Percentiles rank a stretch among this genome's conserved stretches.
Evolutionary conservation across 2,888 invertebrate species (phyloP).

Genomic region (Dicranocentrus wangi): DNA sequence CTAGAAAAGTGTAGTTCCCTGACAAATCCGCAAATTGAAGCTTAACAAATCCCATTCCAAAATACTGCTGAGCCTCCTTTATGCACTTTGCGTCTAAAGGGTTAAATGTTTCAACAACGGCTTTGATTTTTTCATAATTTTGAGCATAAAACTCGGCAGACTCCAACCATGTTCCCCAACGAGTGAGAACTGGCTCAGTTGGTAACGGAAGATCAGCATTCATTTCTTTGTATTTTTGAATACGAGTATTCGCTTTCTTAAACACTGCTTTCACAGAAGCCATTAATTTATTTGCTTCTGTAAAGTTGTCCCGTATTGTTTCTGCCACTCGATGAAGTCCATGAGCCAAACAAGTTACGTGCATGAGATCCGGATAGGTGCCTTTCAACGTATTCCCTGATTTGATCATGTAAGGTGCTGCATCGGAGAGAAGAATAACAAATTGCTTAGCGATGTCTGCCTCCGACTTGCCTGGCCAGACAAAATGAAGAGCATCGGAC

Average conservation of each 20-base stretch:
- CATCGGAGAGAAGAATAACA: conserved; percentile 43
- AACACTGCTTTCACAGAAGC: conserved; percentile 73
- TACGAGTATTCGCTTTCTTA: conserved; percentile 72
- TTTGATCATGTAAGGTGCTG: conserved; percentile 54
- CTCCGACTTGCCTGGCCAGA: too few species aligned
- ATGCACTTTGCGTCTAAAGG: conserved; percentile 30
- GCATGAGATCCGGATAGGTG: conserved; percentile 73
- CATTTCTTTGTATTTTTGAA: conserved; percentile 73
- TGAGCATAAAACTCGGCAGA: conserved; percentile 72
- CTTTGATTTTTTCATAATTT: conserved; percentile 45
- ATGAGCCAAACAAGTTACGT: conserved; percentile 74
- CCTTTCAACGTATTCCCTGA: conserved; percentile 68
- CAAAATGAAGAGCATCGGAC: background rate
- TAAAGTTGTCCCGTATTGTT: conserved; percentile 71
- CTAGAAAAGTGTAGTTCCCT: background rate
- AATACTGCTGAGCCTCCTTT: background rate
- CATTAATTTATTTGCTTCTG: conserved; percentile 72
- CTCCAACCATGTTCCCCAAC: conserved; percentile 74
- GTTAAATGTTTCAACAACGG: conserved; percentile 41
- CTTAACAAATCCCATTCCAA: background rate
- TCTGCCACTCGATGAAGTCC: conserved; percentile 73
- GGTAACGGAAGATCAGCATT: conserved; percentile 72
- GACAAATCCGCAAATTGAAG: background rate
- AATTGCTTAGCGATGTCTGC: conserved; percentile 24
- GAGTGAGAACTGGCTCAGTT: conserved; percentile 73